These are phyloP conservation scores for Drosophila rellima DNA, from an alignment of 2,888 invertebrate species.

Conservation along the genomic window DNA sequence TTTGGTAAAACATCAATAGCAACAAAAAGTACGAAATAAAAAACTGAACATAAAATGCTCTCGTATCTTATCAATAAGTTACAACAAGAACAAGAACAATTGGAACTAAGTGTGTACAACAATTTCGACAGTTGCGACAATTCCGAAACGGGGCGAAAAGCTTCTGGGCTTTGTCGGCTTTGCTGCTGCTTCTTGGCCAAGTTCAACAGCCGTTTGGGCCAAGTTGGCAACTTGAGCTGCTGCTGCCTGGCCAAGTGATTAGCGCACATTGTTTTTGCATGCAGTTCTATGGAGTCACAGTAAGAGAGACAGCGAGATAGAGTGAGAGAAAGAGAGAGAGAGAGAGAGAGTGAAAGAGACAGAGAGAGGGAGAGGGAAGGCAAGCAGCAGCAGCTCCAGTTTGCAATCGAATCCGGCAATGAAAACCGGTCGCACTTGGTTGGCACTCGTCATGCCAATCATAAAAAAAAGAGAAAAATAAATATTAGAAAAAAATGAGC, in stretches of 20 bases:
- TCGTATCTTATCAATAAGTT: constrained; percentile 32
- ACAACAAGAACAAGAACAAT: too few relatives aligned
- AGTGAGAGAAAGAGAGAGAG: too few relatives aligned
- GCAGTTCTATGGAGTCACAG: not conserved
- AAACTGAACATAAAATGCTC: constrained; percentile 9
- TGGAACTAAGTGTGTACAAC: too few relatives aligned
- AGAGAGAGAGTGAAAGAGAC: too few relatives aligned
- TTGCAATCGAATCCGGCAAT: constrained; percentile 50
- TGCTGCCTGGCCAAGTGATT: constrained; percentile 23
- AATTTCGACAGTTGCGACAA: constrained; percentile 20
- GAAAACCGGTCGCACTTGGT: constrained; percentile 44
- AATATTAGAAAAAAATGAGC: too few relatives aligned
- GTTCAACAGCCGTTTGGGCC: constrained; percentile 45
- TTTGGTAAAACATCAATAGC: constrained; percentile 14
- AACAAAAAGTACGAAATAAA: constrained; percentile 23
- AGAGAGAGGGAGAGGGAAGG: not conserved
- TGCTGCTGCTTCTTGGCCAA: constrained; percentile 30
- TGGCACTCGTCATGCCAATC: constrained; percentile 33
- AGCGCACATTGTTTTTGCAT: constrained; percentile 20
- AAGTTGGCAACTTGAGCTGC: constrained; percentile 35
- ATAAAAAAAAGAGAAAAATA: not conserved
- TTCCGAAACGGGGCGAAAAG: constrained; percentile 13
- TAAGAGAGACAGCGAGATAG: not conserved
- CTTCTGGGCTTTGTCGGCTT: constrained; percentile 37
- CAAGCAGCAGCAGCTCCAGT: constrained; percentile 27